These are phyloP conservation scores for Brachionus plicatilis DNA, from an alignment of 1,140 invertebrate species.

Conservation along the genomic window DNA sequence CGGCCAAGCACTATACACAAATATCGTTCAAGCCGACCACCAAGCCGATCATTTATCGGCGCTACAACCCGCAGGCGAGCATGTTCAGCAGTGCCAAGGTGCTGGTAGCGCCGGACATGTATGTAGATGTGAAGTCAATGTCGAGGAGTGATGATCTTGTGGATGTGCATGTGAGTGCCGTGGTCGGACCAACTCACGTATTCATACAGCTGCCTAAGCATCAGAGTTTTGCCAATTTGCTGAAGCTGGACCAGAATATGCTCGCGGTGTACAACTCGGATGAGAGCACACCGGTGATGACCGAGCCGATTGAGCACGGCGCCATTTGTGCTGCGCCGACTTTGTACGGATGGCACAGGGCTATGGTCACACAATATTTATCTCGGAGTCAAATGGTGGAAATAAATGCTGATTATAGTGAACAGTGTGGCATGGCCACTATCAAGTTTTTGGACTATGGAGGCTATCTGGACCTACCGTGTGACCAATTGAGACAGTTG, in stretches of 20 bases:
- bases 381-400: slow-evolving; percentile 47
- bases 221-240: slow-evolving; percentile 75
- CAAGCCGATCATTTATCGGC: slow-evolving; percentile 30
- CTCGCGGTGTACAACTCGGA: slow-evolving; percentile 56
- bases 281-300: slow-evolving; percentile 57
- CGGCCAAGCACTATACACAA: slow-evolving; percentile 69
- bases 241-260: slow-evolving; percentile 66
- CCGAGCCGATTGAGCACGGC: slow-evolving; percentile 62
- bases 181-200: slow-evolving; percentile 75
- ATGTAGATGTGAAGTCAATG: background rate
- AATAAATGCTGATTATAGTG: slow-evolving; percentile 36
- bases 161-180: slow-evolving; percentile 63
- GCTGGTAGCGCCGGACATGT: slow-evolving; percentile 33
- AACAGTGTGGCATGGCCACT: slow-evolving; percentile 60
- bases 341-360: slow-evolving; percentile 75
- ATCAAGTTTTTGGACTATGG: slow-evolving; percentile 88
- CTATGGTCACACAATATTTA: slow-evolving; percentile 64
- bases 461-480: slow-evolving; percentile 73
- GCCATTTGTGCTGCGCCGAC: slow-evolving; percentile 79
- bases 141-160: background rate
- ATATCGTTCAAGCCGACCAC: slow-evolving; percentile 51
- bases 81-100: slow-evolving; percentile 39
- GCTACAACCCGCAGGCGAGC: background rate
- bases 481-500: slow-evolving; percentile 72
- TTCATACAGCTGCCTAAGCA: slow-evolving; percentile 89